Evolutionary conservation across 2,797 vertebrate species (phyloP).

Genomic region (Loris lydekkerianus): DNA sequence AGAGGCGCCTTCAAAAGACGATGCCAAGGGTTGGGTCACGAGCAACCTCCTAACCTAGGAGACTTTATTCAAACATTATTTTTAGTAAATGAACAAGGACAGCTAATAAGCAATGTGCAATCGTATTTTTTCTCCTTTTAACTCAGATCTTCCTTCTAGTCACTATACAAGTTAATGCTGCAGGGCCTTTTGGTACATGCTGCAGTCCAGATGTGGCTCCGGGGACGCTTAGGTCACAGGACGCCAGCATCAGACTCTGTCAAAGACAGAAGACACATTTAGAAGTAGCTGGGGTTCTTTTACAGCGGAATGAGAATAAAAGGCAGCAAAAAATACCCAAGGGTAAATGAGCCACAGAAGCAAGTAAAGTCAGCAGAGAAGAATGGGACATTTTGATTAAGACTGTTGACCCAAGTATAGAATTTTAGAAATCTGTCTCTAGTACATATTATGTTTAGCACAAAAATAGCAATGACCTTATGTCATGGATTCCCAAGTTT

Average conservation of each 20-base stretch:
- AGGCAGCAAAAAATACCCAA: not conserved
- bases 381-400: not conserved
- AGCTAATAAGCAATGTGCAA: not conserved
- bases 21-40: not conserved
- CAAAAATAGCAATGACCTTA: not conserved
- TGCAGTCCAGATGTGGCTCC: not conserved
- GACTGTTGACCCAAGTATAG: not conserved
- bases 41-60: not conserved
- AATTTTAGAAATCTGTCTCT: constrained; percentile 22
- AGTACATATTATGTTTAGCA: not conserved
- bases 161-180: not conserved
- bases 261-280: not conserved
- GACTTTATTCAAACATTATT: not conserved
- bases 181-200: rapidly evolving
- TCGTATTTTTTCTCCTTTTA: not conserved
- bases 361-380: not conserved
- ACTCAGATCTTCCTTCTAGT: not conserved
- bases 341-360: not conserved
- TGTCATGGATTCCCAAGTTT: not conserved
- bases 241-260: not conserved
- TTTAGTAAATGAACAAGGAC: not conserved
- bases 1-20: not conserved
- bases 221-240: not conserved
- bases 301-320: not conserved
- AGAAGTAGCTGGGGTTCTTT: not conserved